Percentiles rank a stretch among this genome's conserved stretches.
Conservation (phyloP, 2,113 vertebrate genomes). For the Gallinago jamesoni region DNA sequence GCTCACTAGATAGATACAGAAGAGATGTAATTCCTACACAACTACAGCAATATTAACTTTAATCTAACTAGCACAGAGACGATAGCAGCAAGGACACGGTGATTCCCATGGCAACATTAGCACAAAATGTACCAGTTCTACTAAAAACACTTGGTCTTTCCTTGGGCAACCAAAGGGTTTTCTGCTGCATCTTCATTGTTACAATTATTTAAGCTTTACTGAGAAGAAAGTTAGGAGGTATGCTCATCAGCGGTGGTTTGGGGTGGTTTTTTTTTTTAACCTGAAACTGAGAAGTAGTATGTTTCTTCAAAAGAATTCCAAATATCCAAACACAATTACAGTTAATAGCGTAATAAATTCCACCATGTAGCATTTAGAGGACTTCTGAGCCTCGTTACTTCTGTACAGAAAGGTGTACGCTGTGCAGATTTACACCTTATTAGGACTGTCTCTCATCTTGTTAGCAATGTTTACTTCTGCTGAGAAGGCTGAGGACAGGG, state of each 20-base stretch:
- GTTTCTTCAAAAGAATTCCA: not conserved
- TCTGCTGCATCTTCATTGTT: not conserved
- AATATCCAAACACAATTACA: not conserved
- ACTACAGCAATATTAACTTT: not conserved
- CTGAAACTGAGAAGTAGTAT: not conserved
- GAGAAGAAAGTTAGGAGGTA: not conserved
- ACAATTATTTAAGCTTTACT: not conserved
- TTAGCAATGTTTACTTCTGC: not conserved
- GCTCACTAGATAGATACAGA: rapidly evolving
- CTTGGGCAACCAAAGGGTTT: not conserved
- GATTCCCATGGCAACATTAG: not conserved
- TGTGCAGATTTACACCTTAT: not conserved
- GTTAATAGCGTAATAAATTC: not conserved
- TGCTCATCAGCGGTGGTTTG: not conserved
- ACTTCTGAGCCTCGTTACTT: not conserved
- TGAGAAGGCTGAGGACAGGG: not conserved
- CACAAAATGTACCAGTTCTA: not conserved
- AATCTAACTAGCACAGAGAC: not conserved
- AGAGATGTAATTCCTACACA: not conserved
- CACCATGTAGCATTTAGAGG: not conserved
- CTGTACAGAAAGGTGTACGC: not conserved
- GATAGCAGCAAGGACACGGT: not conserved
- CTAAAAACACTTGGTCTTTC: not conserved
- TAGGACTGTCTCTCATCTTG: not conserved
- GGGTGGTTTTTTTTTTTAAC: not conserved